Conservation (phyloP, 1,140 invertebrate species). For the Conopomorpha cramerella region DNA sequence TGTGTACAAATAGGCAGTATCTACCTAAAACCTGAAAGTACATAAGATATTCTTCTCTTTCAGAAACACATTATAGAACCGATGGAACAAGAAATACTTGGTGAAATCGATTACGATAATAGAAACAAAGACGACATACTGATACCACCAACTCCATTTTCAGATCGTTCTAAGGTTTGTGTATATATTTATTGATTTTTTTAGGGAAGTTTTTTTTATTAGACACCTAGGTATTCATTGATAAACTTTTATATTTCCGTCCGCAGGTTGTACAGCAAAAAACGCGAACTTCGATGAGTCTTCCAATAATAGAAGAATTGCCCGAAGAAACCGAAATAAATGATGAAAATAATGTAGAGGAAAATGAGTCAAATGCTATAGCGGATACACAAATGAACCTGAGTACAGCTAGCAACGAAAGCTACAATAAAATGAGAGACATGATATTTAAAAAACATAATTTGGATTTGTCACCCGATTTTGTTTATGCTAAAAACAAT, state of each 20-base stretch:
- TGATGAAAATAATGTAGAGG: conserved; percentile 6
- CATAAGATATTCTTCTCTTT: too few species aligned
- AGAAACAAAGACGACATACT: conserved; percentile 12
- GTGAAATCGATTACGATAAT: conserved; percentile 17
- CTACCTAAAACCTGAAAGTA: too few species aligned
- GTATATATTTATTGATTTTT: background rate
- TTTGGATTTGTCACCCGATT: conserved; percentile 34
- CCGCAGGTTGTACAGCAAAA: background rate
- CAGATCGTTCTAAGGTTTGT: conserved; percentile 19
- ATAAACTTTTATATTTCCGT: background rate
- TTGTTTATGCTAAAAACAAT: conserved; percentile 32
- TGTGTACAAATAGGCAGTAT: background rate
- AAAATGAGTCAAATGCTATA: conserved; percentile 8
- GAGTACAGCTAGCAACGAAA: conserved; percentile 19
- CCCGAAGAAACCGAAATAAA: conserved; percentile 7
- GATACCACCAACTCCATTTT: conserved; percentile 28
- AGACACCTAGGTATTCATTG: background rate
- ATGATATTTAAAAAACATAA: conserved; percentile 32
- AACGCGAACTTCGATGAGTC: conserved; percentile 10
- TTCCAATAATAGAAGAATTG: conserved; percentile 8
- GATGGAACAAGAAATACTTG: conserved; percentile 10
- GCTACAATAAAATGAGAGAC: conserved; percentile 24
- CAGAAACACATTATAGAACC: background rate
- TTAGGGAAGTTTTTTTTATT: background rate
- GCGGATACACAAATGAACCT: conserved; percentile 12